Evolutionary conservation across 2,888 invertebrate genomes (phyloP), one percentile per base, ranked within the genome.

Genomic region (Petrolisthes manimaculis): DNA sequence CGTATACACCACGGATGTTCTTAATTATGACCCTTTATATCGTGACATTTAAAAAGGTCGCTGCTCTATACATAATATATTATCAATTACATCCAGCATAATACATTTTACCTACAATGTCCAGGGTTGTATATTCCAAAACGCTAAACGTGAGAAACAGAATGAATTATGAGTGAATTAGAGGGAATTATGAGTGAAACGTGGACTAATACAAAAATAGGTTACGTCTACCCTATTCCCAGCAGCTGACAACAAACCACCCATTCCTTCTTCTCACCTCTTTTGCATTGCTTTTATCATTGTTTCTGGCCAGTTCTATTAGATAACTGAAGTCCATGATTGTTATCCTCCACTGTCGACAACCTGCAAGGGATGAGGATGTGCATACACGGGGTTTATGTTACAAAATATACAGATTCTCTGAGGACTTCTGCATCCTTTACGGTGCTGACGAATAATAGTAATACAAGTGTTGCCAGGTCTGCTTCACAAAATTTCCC

Each of bases 291-390:
- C 4, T 67, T 21, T 79, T 24, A n/a, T 87, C 87, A 69, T 87
- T 87, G 69, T 51, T 24, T 53, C 83, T 87, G 37, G 87, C 87
- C 21, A 87, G 51, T 51, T 87, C 87, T n/a, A 87, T 9, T 21
- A 87, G 51, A 71, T 87, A 87, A 24, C 79, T 83, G 87, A 87
- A 87, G 71, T 87, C 83, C 87, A 87, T 87, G 87, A 78, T 83
- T 37, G 37, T 56, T 37, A 8, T 37, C 51, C 54, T 37, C 67
- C 21, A 18, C 14, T 67, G 14, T 12, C 9, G 37, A 14, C 12
- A 24, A 56, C 14, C 14, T 69, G 12, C 5, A 54, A 37, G 5
- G 3, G n/a, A 37, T 9, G 14, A 8, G 56, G 24, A 74, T 3
- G 14, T 53, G 12, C 5, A 75, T 1, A 14, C 5, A 24, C 21